Percentiles rank a stretch among this genome's conserved stretches.
Evolutionary conservation across 2,888 invertebrate genomes (phyloP).

Genomic region (Pinctada fucata): DNA sequence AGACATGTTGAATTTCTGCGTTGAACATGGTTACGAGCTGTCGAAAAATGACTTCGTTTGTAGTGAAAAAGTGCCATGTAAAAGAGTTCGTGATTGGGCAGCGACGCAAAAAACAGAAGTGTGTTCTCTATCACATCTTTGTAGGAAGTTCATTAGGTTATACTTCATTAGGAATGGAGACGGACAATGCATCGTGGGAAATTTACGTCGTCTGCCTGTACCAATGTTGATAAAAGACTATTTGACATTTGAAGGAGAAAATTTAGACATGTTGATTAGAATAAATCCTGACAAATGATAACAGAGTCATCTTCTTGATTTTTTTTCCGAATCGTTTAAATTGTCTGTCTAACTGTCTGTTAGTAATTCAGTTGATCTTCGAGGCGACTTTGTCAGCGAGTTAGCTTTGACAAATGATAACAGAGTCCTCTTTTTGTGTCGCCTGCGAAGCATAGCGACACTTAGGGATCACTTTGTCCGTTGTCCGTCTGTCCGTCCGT

Average conservation of each 20-base stretch:
- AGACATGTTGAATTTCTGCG: slow-evolving; percentile 36
- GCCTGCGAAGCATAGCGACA: no score
- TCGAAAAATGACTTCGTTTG: slow-evolving; percentile 26
- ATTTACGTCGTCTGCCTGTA: slow-evolving; percentile 29
- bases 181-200: slow-evolving; percentile 20
- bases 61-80: background rate
- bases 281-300: no score
- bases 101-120: background rate
- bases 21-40: slow-evolving; percentile 40
- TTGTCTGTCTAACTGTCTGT: no score
- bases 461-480: no score
- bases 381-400: no score
- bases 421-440: no score
- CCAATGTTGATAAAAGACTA: slow-evolving; percentile 19
- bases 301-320: no score
- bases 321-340: no score
- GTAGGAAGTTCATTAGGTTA: slow-evolving; percentile 12
- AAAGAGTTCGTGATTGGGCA: slow-evolving; percentile 3
- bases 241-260: slow-evolving; percentile 16
- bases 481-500: no score
- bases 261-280: background rate
- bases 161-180: slow-evolving; percentile 25
- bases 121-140: background rate
- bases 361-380: no score
- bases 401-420: no score